Evolutionary conservation across 2,113 vertebrate species (phyloP).

Genomic region (Mola mola): DNA sequence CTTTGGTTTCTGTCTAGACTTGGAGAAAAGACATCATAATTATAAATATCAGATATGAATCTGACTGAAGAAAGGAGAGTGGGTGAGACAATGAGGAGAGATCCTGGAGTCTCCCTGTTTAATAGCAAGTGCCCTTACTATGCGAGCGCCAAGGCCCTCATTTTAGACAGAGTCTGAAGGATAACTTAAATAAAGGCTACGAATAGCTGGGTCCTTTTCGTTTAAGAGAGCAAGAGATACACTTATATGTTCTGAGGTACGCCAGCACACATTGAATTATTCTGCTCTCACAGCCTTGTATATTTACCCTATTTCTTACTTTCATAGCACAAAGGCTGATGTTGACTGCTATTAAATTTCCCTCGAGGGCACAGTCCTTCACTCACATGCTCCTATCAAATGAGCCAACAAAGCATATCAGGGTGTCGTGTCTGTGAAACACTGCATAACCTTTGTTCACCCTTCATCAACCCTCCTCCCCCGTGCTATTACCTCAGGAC

Average conservation of each 20-base stretch:
- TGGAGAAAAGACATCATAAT: slow-evolving; percentile 33
- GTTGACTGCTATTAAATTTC: slow-evolving; percentile 82
- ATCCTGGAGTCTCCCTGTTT: slow-evolving; percentile 26
- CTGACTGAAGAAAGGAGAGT: slow-evolving; percentile 32
- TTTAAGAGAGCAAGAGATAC: slow-evolving; percentile 25
- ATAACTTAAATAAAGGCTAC: slow-evolving; percentile 63
- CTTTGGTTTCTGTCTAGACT: slow-evolving; percentile 57
- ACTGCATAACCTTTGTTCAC: slow-evolving; percentile 81
- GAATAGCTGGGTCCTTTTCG: slow-evolving; percentile 31
- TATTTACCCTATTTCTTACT: slow-evolving; percentile 75
- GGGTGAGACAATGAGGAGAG: slow-evolving; percentile 26
- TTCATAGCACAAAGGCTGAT: slow-evolving; percentile 71
- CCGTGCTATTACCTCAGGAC: slow-evolving; percentile 76
- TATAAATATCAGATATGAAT: slow-evolving; percentile 57
- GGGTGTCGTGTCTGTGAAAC: slow-evolving; percentile 76
- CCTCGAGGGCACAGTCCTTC: slow-evolving; percentile 71
- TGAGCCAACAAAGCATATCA: slow-evolving; percentile 81
- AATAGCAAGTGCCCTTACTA: slow-evolving; percentile 45
- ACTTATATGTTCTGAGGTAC: slow-evolving; percentile 34
- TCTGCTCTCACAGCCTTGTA: slow-evolving; percentile 51
- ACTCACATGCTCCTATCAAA: slow-evolving; percentile 76
- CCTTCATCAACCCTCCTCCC: slow-evolving; percentile 79
- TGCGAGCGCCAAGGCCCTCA: slow-evolving; percentile 18
- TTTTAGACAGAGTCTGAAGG: too few species aligned
- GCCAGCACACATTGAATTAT: slow-evolving; percentile 48